These are phyloP conservation scores for Drosophila multiciliata DNA, from an alignment of 2,888 invertebrate species.

Conservation along the genomic window DNA sequence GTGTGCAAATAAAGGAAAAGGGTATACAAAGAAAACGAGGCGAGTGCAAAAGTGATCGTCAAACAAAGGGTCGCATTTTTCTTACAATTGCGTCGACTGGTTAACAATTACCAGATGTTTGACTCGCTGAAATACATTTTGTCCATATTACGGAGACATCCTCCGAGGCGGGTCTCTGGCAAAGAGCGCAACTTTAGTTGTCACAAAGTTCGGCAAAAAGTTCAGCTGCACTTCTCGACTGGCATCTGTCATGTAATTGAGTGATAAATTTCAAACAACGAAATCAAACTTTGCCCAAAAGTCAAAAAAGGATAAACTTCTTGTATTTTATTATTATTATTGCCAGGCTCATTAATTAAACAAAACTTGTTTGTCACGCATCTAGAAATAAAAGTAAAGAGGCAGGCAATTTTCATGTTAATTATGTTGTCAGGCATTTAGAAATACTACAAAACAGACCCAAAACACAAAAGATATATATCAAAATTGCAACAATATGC, in stretches of 20 bases:
- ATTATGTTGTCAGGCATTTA: constrained; percentile 71
- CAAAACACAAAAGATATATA: constrained; percentile 8
- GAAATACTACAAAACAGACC: constrained; percentile 24
- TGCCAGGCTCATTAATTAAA: constrained; percentile 58
- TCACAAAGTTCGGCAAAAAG: constrained; percentile 13
- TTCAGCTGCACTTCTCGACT: constrained; percentile 28
- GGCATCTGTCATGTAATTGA: constrained; percentile 76
- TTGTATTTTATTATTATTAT: constrained; percentile 13
- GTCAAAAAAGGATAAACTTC: constrained; percentile 29
- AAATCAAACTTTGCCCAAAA: constrained; percentile 48
- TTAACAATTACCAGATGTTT: constrained; percentile 84
- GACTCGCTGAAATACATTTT: constrained; percentile 39
- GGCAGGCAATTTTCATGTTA: constrained; percentile 57
- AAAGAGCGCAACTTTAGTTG: constrained; percentile 37
- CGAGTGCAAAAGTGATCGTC: constrained; percentile 30
- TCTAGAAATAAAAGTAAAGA: constrained; percentile 18
- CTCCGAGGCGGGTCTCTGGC: constrained; percentile 12
- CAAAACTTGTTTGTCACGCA: constrained; percentile 24
- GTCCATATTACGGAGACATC: constrained; percentile 30
- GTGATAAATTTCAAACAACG: constrained; percentile 64
- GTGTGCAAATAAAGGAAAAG: not conserved
- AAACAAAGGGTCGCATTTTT: constrained; percentile 77
- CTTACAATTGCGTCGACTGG: constrained; percentile 58
- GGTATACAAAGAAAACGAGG: constrained; percentile 26
- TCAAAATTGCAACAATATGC: constrained; percentile 37